A percentile compares a stretch with the other conserved stretches of the same genome.
phyloP scores from a whole-genome alignment of 2,888 invertebrate species.

The Metallyticus violacea region DNA sequence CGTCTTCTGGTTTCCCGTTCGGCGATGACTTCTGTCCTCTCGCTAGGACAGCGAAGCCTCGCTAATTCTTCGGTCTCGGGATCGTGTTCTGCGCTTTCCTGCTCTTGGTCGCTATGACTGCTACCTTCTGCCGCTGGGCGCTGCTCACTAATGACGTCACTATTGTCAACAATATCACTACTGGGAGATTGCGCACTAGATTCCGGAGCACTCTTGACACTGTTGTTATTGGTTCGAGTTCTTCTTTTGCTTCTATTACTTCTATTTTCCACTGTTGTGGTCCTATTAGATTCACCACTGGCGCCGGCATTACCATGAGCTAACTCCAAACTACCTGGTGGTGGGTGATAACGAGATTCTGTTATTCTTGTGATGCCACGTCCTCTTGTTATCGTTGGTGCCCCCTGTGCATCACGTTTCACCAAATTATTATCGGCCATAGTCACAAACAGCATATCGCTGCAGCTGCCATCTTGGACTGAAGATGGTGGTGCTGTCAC shows the following conservation, averaged over 20 bases:
- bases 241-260: neutral
- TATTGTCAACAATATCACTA: neutral
- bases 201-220: neutral
- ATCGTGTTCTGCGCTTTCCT: conserved; percentile 58
- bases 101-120: conserved; percentile 51
- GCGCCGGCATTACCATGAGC: neutral
- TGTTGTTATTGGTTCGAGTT: neutral
- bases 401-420: conserved; percentile 19
- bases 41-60: conserved; percentile 82
- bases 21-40: conserved; percentile 83
- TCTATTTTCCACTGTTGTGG: neutral
- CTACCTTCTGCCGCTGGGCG: conserved; percentile 49
- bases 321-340: neutral
- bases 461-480: conserved; percentile 61
- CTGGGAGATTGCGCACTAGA: neutral
- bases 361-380: conserved; percentile 16
- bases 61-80: conserved; percentile 78
- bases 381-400: conserved; percentile 32
- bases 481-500: conserved; percentile 46
- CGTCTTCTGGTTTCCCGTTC: conserved; percentile 75
- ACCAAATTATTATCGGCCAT: conserved; percentile 30
- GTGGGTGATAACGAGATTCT: neutral
- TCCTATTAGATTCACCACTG: neutral
- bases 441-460: conserved; percentile 43
- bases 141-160: conserved; percentile 5